Conservation (phyloP, 2,888 invertebrate species). For the Tuta absoluta region DNA sequence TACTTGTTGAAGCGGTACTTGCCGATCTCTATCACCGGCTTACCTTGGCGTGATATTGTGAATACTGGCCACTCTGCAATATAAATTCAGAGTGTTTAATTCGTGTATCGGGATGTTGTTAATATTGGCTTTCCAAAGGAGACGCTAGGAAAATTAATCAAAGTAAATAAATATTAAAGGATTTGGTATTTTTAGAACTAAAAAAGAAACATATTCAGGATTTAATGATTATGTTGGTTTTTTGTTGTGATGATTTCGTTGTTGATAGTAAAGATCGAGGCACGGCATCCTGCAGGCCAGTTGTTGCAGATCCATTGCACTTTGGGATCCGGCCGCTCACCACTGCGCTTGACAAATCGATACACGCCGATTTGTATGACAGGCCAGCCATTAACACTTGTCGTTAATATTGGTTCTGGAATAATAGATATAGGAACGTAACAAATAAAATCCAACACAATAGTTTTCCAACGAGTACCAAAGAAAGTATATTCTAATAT, state of each 20-base stretch:
- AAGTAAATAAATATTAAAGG: too few species aligned
- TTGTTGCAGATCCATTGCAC: slow-evolving; percentile 45
- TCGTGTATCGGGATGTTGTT: too few species aligned
- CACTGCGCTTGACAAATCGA: slow-evolving; percentile 40
- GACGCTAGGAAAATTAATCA: too few species aligned
- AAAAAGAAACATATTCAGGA: too few species aligned
- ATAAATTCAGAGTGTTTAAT: too few species aligned
- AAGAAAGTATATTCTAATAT: too few species aligned
- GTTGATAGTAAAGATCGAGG: slow-evolving; percentile 36
- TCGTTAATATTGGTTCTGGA: slow-evolving; percentile 37
- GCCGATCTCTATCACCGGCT: neutral
- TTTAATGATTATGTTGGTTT: too few species aligned
- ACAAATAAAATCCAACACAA: too few species aligned
- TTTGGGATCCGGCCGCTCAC: slow-evolving; percentile 32
- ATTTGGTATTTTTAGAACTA: too few species aligned
- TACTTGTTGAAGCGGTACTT: neutral
- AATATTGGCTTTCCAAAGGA: too few species aligned
- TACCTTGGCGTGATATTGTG: neutral
- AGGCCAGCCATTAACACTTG: slow-evolving; percentile 46
- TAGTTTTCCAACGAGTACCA: too few species aligned
- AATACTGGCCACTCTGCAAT: neutral
- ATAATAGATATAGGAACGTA: too few species aligned
- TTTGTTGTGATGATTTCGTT: slow-evolving; percentile 28
- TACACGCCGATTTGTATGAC: slow-evolving; percentile 45
- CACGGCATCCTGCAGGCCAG: slow-evolving; percentile 34